Base-by-base conservation (phyloP, 1,140 invertebrate species). In the Trichonephila inaurata region DNA sequence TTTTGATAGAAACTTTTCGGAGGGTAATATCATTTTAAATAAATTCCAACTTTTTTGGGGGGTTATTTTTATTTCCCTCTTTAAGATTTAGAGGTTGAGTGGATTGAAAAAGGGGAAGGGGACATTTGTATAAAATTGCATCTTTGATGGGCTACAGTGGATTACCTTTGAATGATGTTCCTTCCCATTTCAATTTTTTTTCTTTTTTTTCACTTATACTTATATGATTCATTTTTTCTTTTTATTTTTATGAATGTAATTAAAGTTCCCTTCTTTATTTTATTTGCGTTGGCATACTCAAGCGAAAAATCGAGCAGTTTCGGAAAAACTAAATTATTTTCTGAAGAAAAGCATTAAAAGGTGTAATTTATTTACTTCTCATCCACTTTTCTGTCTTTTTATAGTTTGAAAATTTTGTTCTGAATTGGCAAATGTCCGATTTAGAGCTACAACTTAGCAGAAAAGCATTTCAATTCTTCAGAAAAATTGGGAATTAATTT, bases 1-100 rank as follows among this genome's bases (percentile, higher is more conserved):
- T 60, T 58, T 58, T 24, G 14, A 40, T 16, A 58, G 14, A 51
- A 83, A 64, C 33, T 88, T 64, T 88, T 64, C 83, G 21, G 51
- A 60, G 85, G 66, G 40, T 93, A 93, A 93, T 93, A 93, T 93
- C 51, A 88, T 93, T 93, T 93, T 93, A 93, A 93, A 93, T 93
- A 62, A 93, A 89, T 92, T 92, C 64, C 64, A 19, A 21, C 60
- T 61, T 93, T 61, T 18, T 91, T 91, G n/a, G n/a, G n/a, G 60
- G 58, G 10, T 60, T 77, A 24, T 44, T 91, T 91, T 91, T n/a
- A 60, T 58, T 28, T 4, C 4, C 83, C 1, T 44, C 28, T n/a
- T 85, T 28, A 28, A 58, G 83, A 60, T 60, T 85, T 85, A 24
- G 21, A 21, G 28, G 33, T 19, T 77, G 28, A 58, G 83, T 58